phyloP scores from a whole-genome alignment of 2,113 vertebrate genomes.

The Cottus gobio region DNA sequence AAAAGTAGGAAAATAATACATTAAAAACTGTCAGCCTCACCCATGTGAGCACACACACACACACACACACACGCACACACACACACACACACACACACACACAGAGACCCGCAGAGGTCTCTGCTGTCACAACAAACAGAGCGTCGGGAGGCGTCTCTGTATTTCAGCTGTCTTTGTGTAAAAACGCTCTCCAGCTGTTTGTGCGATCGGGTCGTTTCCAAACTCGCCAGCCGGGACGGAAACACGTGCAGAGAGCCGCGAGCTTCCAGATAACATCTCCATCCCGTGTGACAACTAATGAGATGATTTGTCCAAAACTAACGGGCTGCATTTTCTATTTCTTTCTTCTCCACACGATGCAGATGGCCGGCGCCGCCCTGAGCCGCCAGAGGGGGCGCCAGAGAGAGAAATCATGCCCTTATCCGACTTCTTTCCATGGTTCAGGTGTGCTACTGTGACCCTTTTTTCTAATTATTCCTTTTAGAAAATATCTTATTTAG shows the following conservation, averaged over 20 bases:
- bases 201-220: conserved; percentile 29
- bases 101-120: conserved; percentile 9
- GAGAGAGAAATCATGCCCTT: conserved; percentile 25
- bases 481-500: neutral
- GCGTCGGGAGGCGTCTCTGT: conserved; percentile 16
- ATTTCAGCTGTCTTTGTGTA: conserved; percentile 51
- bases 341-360: neutral
- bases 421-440: neutral
- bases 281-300: conserved; percentile 1
- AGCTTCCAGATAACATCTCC: conserved; percentile 22
- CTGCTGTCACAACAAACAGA: conserved; percentile 67
- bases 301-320: conserved; percentile 9
- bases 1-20: neutral
- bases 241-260: conserved; percentile 13
- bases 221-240: conserved; percentile 10
- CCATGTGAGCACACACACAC: neutral
- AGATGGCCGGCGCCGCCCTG: neutral
- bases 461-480: neutral
- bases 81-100: neutral
- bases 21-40: neutral
- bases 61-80: neutral
- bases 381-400: neutral
- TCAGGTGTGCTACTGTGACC: neutral
- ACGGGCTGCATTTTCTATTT: conserved; percentile 2
- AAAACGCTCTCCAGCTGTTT: conserved; percentile 49